A percentile compares a stretch with the other conserved stretches of the same genome.
These are phyloP conservation scores for Belgica antarctica DNA, from an alignment of 2,888 invertebrate genomes.

Conservation along the genomic window DNA sequence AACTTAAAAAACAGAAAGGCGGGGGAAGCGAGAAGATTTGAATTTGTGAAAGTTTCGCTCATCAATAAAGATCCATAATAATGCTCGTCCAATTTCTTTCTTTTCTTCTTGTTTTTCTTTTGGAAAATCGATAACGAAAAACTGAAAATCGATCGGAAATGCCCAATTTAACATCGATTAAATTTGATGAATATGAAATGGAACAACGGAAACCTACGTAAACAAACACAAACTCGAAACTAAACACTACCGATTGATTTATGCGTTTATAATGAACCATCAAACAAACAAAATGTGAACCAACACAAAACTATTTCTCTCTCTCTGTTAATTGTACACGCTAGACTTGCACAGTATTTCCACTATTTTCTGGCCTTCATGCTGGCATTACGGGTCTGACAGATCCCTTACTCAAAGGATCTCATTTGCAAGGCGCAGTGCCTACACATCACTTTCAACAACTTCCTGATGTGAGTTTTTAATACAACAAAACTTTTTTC, in stretches of 20 bases:
- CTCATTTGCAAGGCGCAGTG: constrained; percentile 56
- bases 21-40: background rate
- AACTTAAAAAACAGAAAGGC: constrained; percentile 1
- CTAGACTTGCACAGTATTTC: constrained; percentile 57
- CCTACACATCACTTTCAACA: constrained; percentile 57
- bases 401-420: constrained; percentile 57
- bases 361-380: constrained; percentile 57
- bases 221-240: background rate
- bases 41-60: constrained; percentile 1
- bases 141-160: constrained; percentile 15
- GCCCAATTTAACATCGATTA: constrained; percentile 12
- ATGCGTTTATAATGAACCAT: background rate
- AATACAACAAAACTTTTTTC: constrained; percentile 44
- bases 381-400: constrained; percentile 56
- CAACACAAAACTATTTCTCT: background rate
- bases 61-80: background rate
- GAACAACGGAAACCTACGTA: too few relatives aligned
- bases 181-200: constrained; percentile 7
- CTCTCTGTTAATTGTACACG: constrained; percentile 11
- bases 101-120: background rate
- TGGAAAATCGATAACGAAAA: background rate
- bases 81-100: constrained; percentile 9
- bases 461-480: constrained; percentile 56
- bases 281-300: constrained; percentile 6
- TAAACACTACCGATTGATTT: constrained; percentile 11